Evolutionary conservation across 2,113 vertebrate species (phyloP), one percentile per base, ranked within the genome.

Genomic region (Hippocampus guttulatus): DNA sequence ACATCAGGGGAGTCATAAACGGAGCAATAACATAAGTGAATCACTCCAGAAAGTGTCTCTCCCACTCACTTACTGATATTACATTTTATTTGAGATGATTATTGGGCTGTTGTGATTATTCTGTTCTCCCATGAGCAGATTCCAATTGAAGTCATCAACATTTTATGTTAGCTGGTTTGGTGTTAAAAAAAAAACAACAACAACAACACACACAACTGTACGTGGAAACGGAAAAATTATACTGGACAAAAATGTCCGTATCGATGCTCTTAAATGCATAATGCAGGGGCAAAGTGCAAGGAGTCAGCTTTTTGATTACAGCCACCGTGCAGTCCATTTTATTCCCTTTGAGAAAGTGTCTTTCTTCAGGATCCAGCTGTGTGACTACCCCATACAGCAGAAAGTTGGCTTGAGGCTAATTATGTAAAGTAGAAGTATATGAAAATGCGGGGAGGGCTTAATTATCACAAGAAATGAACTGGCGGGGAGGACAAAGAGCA

Each of bases 371-470:
- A 77, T 67, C 67, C 67, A 61, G 60, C 80, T 79, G 68, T 77
- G 77, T 70, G 80, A 75, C 81, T 70, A 25, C 73, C 45, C 30
- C 27, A 57, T 70, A 63, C 58, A 71, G 69, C n/a, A 73, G 68
- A 78, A 60, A 58, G 64, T 23, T 70, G 51, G 81, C 73, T 63
- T 16, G 25, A 55, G 78, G 85, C 77, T 81, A 79, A 83, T 86
- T 86, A 83, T 86, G 81, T 60, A 82, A 84, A 84, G 62, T 70
- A 81, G 75, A 82, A 76, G 72, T 64, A 75, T 73, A 81, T 76
- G 74, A 83, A 84, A 80, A 84, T 71, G 77, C 69, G 69, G 67
- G 76, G 69, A 79, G 73, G 80, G 70, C 84, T 88, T 87, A 84
- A 87, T 84, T 84, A 83, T 81, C 75, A 76, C 67, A 72, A 62